Base-by-base conservation (phyloP, 2,113 vertebrate species). In the Rostratula benghalensis region DNA sequence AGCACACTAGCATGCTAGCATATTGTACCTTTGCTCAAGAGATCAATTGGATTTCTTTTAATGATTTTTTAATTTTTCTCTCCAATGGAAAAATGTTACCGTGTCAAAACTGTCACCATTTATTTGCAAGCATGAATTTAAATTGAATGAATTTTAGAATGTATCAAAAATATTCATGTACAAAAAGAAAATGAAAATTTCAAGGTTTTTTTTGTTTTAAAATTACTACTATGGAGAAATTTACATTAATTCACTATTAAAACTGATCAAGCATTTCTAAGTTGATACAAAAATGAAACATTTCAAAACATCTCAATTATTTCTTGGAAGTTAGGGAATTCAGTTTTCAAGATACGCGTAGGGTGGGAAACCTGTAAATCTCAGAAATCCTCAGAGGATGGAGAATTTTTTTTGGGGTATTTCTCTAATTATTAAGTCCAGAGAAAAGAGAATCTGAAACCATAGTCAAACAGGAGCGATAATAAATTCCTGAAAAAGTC, bases 151-250 rank as follows among this genome's bases (percentile, higher is more conserved):
- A 87, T 57, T 70, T 77, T 65, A 69, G 16, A 84, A 51, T 61
- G 4, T 31, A 71, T 69, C 3, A 60, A 68, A 89, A 64, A 27
- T 39, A 68, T 30, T 59, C 1, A 22, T 60, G 28, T 71, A 54
- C 9, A 74, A 69, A 77, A 56, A 43, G 0, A 50, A 68, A 82
- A 61, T 50, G 6, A 1, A 30, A 45, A 54, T 20, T 8, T 2
- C 10, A 31, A 12, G 2, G 1, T 5, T 24, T 1, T 22, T n/a
- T 28, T 70, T 75, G 41, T 25, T 39, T 2, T 3, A 22, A 64
- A 71, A 57, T n/a, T 27, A 16, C 13, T 70, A 15, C 6, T 45
- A 5, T 82, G 85, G 11, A 90, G 21, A 90, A 57, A 88, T 33
- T 37, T 65, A 19, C 6, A 69, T 65, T 31, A 51, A 61, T 65